Base-by-base conservation (phyloP, 2,888 invertebrate species). In the Pachliopta kotzebuea region DNA sequence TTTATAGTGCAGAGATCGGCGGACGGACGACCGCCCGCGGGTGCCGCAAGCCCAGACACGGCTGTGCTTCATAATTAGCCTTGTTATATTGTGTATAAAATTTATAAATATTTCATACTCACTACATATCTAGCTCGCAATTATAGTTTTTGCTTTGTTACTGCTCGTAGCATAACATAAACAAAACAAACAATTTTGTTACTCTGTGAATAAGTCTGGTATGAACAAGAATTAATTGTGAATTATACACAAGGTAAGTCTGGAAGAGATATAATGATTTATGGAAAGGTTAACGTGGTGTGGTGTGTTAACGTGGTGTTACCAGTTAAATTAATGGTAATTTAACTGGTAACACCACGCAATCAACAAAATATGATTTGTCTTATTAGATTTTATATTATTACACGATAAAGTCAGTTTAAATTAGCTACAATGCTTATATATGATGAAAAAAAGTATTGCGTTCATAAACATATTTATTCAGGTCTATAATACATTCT, bases 61-160 rank as follows among this genome's bases (percentile, higher is more conserved):
- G 75, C 80, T 81, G 83, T 80, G 82, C 81, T 85, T 88, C 86
- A 85, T 85, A 88, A 87, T 86, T 88, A 88, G 85, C 80, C 76
- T 77, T 84, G 90, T 89, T 90, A 90, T 52, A 52, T 45, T 45
- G 45, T 45, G 45, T 45, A 45, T 90, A 90, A 90, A 88, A 88
- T 88, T 82, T 84, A 90, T 90, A 87, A 89, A 90, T 90, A 85
- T 88, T 89, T 89, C 87, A 89, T 89, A 86, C 79, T 78, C 79
- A 74, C 79, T 80, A 75, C 82, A 78, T 79, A 81, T 78, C 81
- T 79, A 82, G 83, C 80, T 84, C 84, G 85, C 89, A 90, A 78
- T 90, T 88, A 90, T 85, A 80, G 76, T 78, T 87, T 85, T 90
- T 89, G 86, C 83, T 88, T 89, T 90, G 86, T 49, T 61, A 52